Percentiles rank a stretch among this genome's conserved stretches.
Evolutionary conservation across 2,888 invertebrate species (phyloP).

Genomic region (Apamea epomidion): DNA sequence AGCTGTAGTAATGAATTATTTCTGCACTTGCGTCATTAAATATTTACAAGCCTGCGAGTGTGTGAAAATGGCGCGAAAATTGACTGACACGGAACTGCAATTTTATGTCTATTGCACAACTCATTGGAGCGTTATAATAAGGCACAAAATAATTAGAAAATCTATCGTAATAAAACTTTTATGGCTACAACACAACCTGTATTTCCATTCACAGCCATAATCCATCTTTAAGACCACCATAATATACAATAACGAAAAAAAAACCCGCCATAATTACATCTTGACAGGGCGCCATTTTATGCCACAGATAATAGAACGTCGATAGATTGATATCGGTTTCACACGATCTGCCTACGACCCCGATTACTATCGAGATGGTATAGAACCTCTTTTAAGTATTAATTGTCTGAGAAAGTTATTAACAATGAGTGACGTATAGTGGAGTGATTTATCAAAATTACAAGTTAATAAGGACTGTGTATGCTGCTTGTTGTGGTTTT

Average conservation of each 20-base stretch:
- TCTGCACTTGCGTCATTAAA: neutral
- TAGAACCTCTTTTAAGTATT: constrained; percentile 43
- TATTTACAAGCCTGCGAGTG: too few relatives aligned
- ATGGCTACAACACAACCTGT: neutral
- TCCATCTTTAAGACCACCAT: constrained; percentile 8
- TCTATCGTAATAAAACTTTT: constrained; percentile 12
- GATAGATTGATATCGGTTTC: constrained; percentile 63
- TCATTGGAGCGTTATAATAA: constrained; percentile 4
- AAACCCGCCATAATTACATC: constrained; percentile 31
- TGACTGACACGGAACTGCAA: constrained; percentile 5
- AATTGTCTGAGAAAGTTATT: constrained; percentile 54
- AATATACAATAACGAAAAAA: constrained; percentile 36
- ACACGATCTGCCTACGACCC: constrained; percentile 60
- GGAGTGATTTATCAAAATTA: constrained; percentile 46
- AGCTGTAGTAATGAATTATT: neutral
- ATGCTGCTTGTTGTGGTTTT: neutral
- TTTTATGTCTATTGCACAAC: constrained; percentile 18
- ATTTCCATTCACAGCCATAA: constrained; percentile 21
- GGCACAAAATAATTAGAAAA: constrained; percentile 17
- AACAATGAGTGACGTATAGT: constrained; percentile 52
- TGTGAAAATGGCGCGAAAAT: constrained; percentile 10
- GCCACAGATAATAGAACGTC: constrained; percentile 49
- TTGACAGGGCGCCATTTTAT: constrained; percentile 53
- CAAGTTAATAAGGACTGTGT: neutral
- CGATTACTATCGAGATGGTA: constrained; percentile 38